A percentile compares a stretch with the other conserved stretches of the same genome.
These are phyloP conservation scores for Luidia sarsii DNA, from an alignment of 53 echinoderm and acorn worm genomes.

Conservation along the genomic window DNA sequence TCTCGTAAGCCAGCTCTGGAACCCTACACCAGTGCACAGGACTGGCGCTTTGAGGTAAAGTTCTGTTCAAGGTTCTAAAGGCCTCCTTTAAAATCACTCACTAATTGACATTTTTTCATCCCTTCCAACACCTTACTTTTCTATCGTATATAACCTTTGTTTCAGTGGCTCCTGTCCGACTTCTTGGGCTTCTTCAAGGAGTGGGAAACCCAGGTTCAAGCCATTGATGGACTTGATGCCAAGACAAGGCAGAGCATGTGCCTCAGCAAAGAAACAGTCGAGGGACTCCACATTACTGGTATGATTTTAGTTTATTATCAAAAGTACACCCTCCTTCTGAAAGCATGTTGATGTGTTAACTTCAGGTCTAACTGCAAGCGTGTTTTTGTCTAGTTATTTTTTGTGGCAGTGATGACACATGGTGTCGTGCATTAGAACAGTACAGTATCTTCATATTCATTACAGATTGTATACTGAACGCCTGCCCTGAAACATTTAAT, in stretches of 20 bases:
- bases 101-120: too few relatives aligned
- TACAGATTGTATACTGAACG: too few relatives aligned
- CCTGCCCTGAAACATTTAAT: too few relatives aligned
- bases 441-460: too few relatives aligned
- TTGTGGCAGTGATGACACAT: too few relatives aligned
- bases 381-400: too few relatives aligned
- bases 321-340: too few relatives aligned
- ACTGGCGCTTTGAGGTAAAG: slow-evolving; percentile 47
- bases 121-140: neutral
- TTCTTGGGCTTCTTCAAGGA: slow-evolving; percentile 5
- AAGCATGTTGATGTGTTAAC: too few relatives aligned
- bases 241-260: slow-evolving; percentile 26
- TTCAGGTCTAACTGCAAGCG: too few relatives aligned
- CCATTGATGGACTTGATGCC: neutral
- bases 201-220: slow-evolving; percentile 15
- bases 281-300: slow-evolving; percentile 18
- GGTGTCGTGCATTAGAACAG: too few relatives aligned
- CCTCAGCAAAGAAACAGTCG: slow-evolving; percentile 19
- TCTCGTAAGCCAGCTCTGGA: slow-evolving; percentile 4
- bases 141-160: neutral
- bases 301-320: too few relatives aligned
- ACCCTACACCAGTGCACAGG: slow-evolving; percentile 5
- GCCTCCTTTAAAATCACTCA: too few relatives aligned
- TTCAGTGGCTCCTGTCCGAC: neutral
- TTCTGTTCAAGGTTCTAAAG: neutral